Conservation (phyloP, 1,140 invertebrate genomes). For the Hyphantria cunea region DNA sequence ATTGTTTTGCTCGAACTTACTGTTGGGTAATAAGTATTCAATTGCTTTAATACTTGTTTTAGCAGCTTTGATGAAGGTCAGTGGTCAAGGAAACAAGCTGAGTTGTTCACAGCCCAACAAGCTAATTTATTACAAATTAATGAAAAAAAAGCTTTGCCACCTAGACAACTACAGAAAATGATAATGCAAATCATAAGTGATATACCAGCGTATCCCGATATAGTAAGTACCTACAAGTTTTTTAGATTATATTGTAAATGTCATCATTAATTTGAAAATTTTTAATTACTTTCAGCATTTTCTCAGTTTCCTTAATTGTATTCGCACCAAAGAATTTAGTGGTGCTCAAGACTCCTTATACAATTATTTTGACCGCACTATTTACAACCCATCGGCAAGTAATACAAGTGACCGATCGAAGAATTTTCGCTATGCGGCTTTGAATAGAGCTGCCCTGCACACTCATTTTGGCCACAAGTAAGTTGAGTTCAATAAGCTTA, state of each 20-base stretch:
- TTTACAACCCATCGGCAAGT: conserved; percentile 76
- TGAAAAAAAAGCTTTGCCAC: conserved; percentile 89
- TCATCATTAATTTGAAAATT: neutral
- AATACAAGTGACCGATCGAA: conserved; percentile 85
- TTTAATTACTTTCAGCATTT: conserved; percentile 87
- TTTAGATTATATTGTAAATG: neutral
- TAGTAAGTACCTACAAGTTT: conserved; percentile 83
- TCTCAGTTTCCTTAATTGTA: conserved; percentile 93
- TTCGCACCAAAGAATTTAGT: conserved; percentile 93
- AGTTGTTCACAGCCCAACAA: conserved; percentile 93
- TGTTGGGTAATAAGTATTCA: no score
- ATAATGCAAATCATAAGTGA: conserved; percentile 90
- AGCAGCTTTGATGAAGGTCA: conserved; percentile 82
- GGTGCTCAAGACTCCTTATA: conserved; percentile 92
- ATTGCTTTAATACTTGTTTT: conserved; percentile 24
- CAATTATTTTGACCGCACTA: conserved; percentile 91
- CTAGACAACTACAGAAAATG: conserved; percentile 88
- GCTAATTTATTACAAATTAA: conserved; percentile 90
- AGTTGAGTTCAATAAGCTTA: neutral
- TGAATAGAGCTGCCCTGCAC: conserved; percentile 94
- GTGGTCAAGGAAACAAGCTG: conserved; percentile 93
- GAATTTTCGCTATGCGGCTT: conserved; percentile 92
- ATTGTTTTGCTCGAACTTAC: no score
- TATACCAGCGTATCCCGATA: conserved; percentile 92
- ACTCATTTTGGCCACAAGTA: conserved; percentile 93